Conservation (phyloP, 2,888 invertebrate genomes). For the Glomeris marginata region DNA sequence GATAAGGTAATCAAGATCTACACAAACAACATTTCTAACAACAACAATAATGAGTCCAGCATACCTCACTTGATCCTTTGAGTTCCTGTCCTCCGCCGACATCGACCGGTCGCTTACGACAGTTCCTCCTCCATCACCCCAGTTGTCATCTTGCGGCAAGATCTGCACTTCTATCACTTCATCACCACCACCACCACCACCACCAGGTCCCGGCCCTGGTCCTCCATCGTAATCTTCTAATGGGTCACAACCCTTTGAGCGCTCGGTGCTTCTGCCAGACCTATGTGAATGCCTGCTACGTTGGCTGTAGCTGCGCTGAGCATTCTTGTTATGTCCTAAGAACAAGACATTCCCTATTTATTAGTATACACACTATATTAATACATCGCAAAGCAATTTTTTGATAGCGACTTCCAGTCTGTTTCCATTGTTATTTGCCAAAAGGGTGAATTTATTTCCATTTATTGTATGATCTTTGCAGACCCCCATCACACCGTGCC, state of each 20-base stretch:
- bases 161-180: constrained; percentile 94
- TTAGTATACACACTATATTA: too few species aligned
- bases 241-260: neutral
- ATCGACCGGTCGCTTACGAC: constrained; percentile 91
- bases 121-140: constrained; percentile 98
- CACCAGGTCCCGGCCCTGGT: constrained; percentile 1
- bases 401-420: too few species aligned
- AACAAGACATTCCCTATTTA: too few species aligned
- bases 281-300: constrained; percentile 21
- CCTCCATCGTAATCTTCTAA: neutral
- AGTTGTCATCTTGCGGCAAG: constrained; percentile 82
- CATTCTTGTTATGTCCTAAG: too few species aligned
- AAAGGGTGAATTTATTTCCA: too few species aligned
- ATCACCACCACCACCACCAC: constrained; percentile 6
- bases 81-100: constrained; percentile 59
- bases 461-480: too few species aligned
- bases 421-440: too few species aligned
- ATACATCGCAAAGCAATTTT: too few species aligned
- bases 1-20: too few species aligned
- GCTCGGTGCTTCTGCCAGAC: constrained; percentile 8
- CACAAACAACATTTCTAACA: too few species aligned
- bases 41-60: neutral
- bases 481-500: too few species aligned
- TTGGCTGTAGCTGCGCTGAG: constrained; percentile 8
- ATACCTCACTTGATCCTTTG: constrained; percentile 9